Evolutionary conservation across 2,797 vertebrate genomes (phyloP), one percentile per base, ranked within the genome.

Genomic region (Heliangelus exortis): DNA sequence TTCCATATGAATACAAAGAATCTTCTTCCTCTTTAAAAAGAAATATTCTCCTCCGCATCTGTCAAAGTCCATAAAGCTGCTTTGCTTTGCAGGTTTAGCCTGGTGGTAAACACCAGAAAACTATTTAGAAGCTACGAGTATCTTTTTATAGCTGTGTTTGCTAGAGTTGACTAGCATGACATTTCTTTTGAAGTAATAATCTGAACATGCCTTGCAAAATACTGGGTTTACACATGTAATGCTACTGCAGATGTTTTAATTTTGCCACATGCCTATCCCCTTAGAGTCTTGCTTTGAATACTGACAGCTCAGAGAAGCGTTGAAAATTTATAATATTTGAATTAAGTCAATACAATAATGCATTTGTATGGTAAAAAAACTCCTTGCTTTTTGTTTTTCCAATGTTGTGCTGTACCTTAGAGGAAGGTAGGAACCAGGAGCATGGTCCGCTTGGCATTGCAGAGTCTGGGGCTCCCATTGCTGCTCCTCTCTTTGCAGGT

Each of bases 1-100:
- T 91, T 92, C 96, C 20, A 23, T 92, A 84, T 22, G 47, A 82
- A 62, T 66, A 79, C 51, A 91, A 90, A 93, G 57, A 39, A 51
- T 66, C 68, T 76, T 93, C 41, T 26, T 26, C 31, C 71, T 86
- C 36, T 85, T 78, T 11, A 55, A 72, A 66, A 71, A 47, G 20
- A 29, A 12, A 2, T 43, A 36, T 78, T 80, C 31, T 82, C 33
- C 36, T 73, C 90, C 22, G 23, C 62, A 59, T 85, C 59, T 86
- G 29, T 89, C 53, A 34, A 84, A 93, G 43, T 87, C 29, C 34
- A 53, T 67, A 87, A 89, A 75, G n/a, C 28, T 69, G 19, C 41
- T 76, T 83, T 87, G 43, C 57, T 41, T 41, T 41, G 39, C 39
- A 41, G 39, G 39, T 41, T 41, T 41, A 41, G 13, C 39, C 39